Base-by-base conservation (phyloP, 2,888 invertebrate genomes). In the Homarus gammarus region DNA sequence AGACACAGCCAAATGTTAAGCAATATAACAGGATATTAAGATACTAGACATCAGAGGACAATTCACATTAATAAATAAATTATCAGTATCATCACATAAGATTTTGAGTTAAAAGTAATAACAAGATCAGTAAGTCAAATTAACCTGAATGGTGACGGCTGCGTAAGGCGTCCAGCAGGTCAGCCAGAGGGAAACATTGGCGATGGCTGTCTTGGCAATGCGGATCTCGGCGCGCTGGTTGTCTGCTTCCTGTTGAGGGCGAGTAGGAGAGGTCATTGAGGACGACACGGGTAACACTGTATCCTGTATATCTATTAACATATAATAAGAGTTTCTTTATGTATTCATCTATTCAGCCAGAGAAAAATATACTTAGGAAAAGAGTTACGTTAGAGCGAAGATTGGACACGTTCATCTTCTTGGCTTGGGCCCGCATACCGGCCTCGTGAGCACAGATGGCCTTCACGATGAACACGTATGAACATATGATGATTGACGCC, bases 361-460 rank as follows among this genome's bases (percentile, higher is more conserved):
- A 70, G 44, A 22, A 61, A 44, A 2, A 38, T 49, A n/a, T n/a
- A n/a, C n/a, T n/a, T n/a, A n/a, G n/a, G n/a, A n/a, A n/a, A 36
- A 77, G 56, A 18, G 33, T 87, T 22, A 87, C 82, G 84, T 90
- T 89, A 56, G 97, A 97, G 93, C 97, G 95, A 86, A 98, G 95
- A 61, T 97, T 97, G 91, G 97, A 96, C 6, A 98, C 98, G 94
- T 98, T 98, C 98, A 98, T 98, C 94, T 98, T 98, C 94, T 97
- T 97, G 84, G 98, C 98, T 94, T 98, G 97, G 94, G 97, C 97
- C 93, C 97, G 95, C 97, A 98, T 97, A 72, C 95, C 95, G 93
- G 96, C 97, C 94, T 98, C 97, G 94, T 98, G 98, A 93, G 96
- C 96, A 89, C 96, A 95, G 90, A 97, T 97, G 92, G 97, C 97